Evolutionary conservation across 2,888 invertebrate species (phyloP).

Genomic region (Anthrax anthrax): DNA sequence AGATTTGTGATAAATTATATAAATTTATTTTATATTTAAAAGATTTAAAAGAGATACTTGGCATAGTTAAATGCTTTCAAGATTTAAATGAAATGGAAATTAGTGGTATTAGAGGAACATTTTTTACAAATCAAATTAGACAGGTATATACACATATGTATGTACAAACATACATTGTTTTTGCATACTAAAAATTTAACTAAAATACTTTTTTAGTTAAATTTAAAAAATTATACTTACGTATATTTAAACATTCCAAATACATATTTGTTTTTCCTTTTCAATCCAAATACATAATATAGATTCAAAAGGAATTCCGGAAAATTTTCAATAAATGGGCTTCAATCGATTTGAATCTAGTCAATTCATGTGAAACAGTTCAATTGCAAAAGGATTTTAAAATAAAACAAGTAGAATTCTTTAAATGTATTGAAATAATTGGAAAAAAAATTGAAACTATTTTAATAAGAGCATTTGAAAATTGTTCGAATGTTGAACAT

Average conservation of each 20-base stretch:
- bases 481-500: conserved; percentile 42
- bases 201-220: too few relatives aligned
- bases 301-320: conserved; percentile 28
- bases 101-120: conserved; percentile 35
- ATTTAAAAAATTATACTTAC: too few relatives aligned
- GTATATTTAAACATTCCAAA: too few relatives aligned
- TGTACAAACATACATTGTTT: background rate
- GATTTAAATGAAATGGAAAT: conserved; percentile 81
- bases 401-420: conserved; percentile 37
- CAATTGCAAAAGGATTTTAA: conserved; percentile 35
- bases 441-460: conserved; percentile 44
- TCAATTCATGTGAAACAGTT: background rate
- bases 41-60: conserved; percentile 56
- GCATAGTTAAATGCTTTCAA: conserved; percentile 64
- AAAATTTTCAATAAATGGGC: conserved; percentile 29
- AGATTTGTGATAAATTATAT: conserved; percentile 55
- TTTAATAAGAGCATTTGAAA: conserved; percentile 43
- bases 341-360: conserved; percentile 19
- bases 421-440: conserved; percentile 25
- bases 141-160: conserved; percentile 16
- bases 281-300: too few relatives aligned
- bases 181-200: background rate
- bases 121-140: conserved; percentile 23
- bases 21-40: conserved; percentile 48
- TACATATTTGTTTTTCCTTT: too few relatives aligned